phyloP scores from a whole-genome alignment of 1,140 invertebrate species.

The Trichogramma pretiosum region DNA sequence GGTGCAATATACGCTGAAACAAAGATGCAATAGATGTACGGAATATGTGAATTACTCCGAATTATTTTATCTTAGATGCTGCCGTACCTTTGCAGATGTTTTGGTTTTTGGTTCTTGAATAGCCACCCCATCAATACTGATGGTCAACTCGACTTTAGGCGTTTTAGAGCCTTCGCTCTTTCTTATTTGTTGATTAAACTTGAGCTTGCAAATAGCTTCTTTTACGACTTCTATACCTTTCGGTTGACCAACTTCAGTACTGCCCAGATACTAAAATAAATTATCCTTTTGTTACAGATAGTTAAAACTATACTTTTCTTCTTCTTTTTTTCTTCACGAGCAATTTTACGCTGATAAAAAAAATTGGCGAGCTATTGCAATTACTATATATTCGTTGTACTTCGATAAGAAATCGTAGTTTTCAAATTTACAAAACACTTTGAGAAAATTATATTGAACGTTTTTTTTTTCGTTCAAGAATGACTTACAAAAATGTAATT shows the following conservation, averaged over 20 bases:
- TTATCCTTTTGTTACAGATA: too few species aligned
- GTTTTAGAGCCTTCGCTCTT: conserved; percentile 87
- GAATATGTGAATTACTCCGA: too few species aligned
- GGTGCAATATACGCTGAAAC: conserved; percentile 69
- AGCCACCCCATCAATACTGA: conserved; percentile 90
- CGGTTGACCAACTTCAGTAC: conserved; percentile 84
- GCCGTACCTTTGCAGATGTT: conserved; percentile 41
- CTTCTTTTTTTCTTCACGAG: too few species aligned
- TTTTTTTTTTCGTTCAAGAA: neutral
- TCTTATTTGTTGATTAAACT: conserved; percentile 87
- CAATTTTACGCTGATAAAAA: too few species aligned
- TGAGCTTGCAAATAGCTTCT: conserved; percentile 88
- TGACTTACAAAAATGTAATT: neutral
- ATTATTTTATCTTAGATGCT: too few species aligned
- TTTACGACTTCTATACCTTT: conserved; percentile 96
- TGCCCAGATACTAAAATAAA: conserved; percentile 77
- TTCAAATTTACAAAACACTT: too few species aligned
- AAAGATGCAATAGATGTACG: neutral
- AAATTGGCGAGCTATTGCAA: too few species aligned
- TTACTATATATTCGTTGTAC: too few species aligned
- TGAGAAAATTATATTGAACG: too few species aligned
- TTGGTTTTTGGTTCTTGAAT: conserved; percentile 66
- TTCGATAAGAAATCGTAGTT: too few species aligned
- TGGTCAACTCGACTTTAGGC: conserved; percentile 87
- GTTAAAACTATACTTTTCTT: too few species aligned